These are phyloP conservation scores for Metacarcinus magister DNA, from an alignment of 2,888 invertebrate species.

Conservation along the genomic window DNA sequence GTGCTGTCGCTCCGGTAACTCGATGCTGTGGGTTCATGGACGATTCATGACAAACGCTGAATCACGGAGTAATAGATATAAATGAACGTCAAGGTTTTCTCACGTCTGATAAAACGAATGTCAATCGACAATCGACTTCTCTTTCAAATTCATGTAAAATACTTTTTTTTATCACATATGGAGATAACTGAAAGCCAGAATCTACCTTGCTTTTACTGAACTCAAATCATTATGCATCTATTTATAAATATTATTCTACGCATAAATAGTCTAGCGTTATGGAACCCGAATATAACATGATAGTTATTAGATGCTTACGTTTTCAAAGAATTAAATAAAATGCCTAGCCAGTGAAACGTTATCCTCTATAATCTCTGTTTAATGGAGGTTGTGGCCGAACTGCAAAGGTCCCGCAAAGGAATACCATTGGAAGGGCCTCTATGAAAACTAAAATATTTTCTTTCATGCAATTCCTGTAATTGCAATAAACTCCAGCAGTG, in stretches of 20 bases:
- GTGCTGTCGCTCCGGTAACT: neutral
- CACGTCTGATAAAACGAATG: neutral
- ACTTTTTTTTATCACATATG: neutral
- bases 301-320: neutral
- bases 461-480: neutral
- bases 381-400: neutral
- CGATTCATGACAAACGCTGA: neutral
- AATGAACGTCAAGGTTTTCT: neutral
- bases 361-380: conserved; percentile 31
- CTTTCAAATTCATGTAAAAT: conserved; percentile 28
- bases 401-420: neutral
- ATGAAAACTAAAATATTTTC: neutral
- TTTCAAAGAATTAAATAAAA: neutral
- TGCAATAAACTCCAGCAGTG: neutral
- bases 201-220: neutral
- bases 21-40: neutral
- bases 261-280: neutral
- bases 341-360: neutral
- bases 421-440: neutral
- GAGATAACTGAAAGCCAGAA: neutral
- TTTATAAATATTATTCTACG: neutral
- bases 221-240: neutral
- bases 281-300: neutral
- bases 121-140: neutral
- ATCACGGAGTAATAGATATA: neutral